phyloP scores from a whole-genome alignment of 1,140 invertebrate species.

The Apis laboriosa region DNA sequence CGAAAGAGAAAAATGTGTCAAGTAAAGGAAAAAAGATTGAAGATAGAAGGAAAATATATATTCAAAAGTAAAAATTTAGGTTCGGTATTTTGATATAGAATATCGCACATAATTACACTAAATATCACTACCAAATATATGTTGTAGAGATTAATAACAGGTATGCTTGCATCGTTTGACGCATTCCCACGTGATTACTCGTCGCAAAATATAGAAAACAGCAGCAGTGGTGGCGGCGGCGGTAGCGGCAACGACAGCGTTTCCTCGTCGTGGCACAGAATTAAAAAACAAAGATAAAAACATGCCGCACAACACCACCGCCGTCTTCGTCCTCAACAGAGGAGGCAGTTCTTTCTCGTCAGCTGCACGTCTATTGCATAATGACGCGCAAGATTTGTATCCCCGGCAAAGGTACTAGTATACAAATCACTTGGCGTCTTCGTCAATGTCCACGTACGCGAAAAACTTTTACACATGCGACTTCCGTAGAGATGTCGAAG shows the following conservation, averaged over 20 bases:
- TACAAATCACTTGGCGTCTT: slow-evolving; percentile 30
- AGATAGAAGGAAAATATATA: neutral
- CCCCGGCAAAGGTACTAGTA: slow-evolving; percentile 12
- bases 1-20: neutral
- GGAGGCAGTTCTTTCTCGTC: slow-evolving; percentile 34
- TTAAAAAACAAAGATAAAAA: slow-evolving; percentile 59
- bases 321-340: slow-evolving; percentile 37
- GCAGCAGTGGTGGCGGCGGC: neutral
- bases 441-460: slow-evolving; percentile 59
- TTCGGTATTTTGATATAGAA: neutral
- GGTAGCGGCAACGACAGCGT: slow-evolving; percentile 19
- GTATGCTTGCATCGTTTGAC: slow-evolving; percentile 52
- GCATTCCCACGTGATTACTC: slow-evolving; percentile 71
- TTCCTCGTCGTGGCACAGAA: slow-evolving; percentile 34
- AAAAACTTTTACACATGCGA: slow-evolving; percentile 44
- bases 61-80: slow-evolving; percentile 21
- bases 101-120: slow-evolving; percentile 39
- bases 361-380: slow-evolving; percentile 66
- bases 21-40: neutral
- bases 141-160: slow-evolving; percentile 43
- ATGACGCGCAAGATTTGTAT: slow-evolving; percentile 67
- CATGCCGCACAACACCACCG: slow-evolving; percentile 48
- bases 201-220: slow-evolving; percentile 36
- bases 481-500: slow-evolving; percentile 47
- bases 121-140: slow-evolving; percentile 34